Evolutionary conservation across 2,797 vertebrate species (phyloP).

Genomic region (Urosaurus nigricauda): DNA sequence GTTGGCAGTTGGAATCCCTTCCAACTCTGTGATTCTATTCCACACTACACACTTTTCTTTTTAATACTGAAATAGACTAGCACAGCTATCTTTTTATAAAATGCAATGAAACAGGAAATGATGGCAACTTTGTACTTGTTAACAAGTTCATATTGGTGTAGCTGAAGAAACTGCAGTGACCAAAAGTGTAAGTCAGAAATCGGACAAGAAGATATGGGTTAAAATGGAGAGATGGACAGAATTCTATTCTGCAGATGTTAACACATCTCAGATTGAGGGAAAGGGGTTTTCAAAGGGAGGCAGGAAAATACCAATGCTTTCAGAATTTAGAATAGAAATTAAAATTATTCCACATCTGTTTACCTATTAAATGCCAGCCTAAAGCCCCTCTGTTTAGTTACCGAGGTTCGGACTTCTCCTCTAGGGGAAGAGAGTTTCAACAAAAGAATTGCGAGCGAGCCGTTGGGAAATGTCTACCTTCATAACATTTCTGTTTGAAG

Average conservation of each 20-base stretch:
- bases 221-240: neutral
- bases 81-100: no score
- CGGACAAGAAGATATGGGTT: neutral
- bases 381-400: constrained; percentile 17
- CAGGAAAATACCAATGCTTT: constrained; percentile 1
- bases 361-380: constrained; percentile 29
- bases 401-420: neutral
- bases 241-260: neutral
- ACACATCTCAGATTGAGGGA: neutral
- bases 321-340: constrained; percentile 11
- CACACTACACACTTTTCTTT: no score
- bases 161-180: neutral
- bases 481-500: constrained; percentile 15
- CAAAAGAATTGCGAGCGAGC: constrained; percentile 4
- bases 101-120: neutral
- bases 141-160: neutral
- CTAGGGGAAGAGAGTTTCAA: constrained; percentile 9
- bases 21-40: no score
- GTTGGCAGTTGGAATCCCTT: no score
- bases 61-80: no score
- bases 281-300: neutral
- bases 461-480: constrained; percentile 20
- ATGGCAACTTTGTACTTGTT: neutral
- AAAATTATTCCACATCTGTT: constrained; percentile 19
- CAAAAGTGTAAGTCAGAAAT: neutral